Percentiles rank a stretch among this genome's conserved stretches.
phyloP scores from a whole-genome alignment of 30 jellyfish, hydroid and myxozoan species.

The Chironex yamaguchii region DNA sequence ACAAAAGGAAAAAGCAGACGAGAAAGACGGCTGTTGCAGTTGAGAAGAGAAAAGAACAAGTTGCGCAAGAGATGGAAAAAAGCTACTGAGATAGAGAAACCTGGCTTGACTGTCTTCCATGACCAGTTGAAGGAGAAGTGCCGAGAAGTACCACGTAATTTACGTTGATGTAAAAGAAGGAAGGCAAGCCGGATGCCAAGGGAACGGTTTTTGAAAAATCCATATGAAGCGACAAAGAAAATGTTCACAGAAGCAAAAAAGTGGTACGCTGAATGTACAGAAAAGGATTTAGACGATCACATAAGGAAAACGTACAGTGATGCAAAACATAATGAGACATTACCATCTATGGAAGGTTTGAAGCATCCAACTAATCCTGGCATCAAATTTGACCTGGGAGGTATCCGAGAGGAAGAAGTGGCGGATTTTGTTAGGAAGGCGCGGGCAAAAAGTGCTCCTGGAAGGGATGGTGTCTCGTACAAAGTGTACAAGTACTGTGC shows the following conservation, averaged over 20 bases:
- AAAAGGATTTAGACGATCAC: not conserved
- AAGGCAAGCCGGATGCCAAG: slow-evolving; percentile 1
- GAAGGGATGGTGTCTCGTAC: slow-evolving; percentile 3
- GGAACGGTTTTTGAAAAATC: not conserved
- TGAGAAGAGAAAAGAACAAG: not conserved
- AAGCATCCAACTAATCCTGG: not conserved
- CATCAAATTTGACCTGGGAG: not conserved
- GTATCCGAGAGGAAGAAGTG: not conserved
- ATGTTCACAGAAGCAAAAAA: not conserved
- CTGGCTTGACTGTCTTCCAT: not conserved
- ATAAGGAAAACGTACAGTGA: not conserved
- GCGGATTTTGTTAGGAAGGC: not conserved
- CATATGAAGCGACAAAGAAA: slow-evolving; percentile 1
- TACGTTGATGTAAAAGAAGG: not conserved
- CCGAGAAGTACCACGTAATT: not conserved
- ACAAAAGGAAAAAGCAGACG: slow-evolving; percentile 1
- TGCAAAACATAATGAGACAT: not conserved
- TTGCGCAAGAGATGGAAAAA: slow-evolving; percentile 4
- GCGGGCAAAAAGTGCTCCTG: slow-evolving; percentile 5
- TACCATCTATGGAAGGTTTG: not conserved
- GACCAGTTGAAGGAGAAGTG: slow-evolving; percentile 1
- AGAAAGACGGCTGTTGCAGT: not conserved
- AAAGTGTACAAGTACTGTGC: slow-evolving; percentile 4
- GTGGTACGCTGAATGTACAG: not conserved
- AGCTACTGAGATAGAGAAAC: not conserved